phyloP scores from a whole-genome alignment of 2,113 vertebrate species.

The Sminthopsis crassicaudata region DNA sequence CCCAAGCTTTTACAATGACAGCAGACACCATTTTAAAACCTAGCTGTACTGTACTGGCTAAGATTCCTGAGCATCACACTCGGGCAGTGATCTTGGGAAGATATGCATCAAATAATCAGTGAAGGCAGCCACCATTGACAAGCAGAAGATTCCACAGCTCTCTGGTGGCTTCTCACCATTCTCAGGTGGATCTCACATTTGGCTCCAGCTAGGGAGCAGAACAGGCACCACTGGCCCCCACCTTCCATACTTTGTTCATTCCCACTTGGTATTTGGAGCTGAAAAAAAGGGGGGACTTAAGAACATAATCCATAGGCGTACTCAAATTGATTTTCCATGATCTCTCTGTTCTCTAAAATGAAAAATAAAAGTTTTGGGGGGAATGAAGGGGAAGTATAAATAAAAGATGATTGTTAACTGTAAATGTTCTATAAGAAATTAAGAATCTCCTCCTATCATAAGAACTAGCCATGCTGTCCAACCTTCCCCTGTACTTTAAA shows the following conservation, averaged over 20 bases:
- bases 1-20: background rate
- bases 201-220: background rate
- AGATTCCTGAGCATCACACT: conserved; percentile 44
- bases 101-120: background rate
- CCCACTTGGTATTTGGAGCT: background rate
- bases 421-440: background rate
- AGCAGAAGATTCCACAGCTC: background rate
- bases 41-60: background rate
- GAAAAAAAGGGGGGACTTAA: conserved; percentile 19
- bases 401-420: conserved; percentile 12
- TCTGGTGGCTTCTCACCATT: background rate
- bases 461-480: background rate
- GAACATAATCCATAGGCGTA: conserved; percentile 19
- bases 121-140: background rate
- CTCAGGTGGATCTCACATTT: background rate
- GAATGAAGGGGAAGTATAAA: conserved; percentile 24
- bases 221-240: background rate
- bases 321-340: conserved; percentile 12
- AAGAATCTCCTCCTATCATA: background rate
- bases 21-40: background rate
- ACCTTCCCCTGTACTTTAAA: background rate
- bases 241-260: conserved; percentile 11
- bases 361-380: conserved; percentile 1
- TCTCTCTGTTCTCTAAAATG: conserved; percentile 35
- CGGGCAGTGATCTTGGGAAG: background rate